Percentiles rank a stretch among this genome's conserved stretches.
Conservation (phyloP, 2,888 invertebrate genomes). For the Caenorhabditis sinica region DNA sequence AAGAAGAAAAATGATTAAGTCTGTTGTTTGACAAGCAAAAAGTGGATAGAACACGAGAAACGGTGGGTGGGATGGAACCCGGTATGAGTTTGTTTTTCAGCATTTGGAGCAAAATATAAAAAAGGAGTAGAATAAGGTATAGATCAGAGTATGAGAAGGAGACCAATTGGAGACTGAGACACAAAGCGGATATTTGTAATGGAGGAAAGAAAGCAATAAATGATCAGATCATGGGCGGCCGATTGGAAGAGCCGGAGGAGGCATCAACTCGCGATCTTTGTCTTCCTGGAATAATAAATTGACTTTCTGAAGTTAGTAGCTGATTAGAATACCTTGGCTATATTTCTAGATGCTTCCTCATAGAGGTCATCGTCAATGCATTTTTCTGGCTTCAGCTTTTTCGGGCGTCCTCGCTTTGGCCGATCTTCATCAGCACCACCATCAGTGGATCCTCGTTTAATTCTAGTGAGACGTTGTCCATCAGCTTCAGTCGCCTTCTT, state of each 20-base stretch:
- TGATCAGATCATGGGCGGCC: conserved; percentile 46
- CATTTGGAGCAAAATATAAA: conserved; percentile 1
- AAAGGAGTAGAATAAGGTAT: neutral
- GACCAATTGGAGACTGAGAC: conserved; percentile 23
- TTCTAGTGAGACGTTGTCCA: conserved; percentile 12
- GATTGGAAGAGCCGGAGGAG: conserved; percentile 76
- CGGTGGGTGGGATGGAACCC: conserved; percentile 1
- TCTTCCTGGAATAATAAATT: conserved; percentile 65
- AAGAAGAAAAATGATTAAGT: conserved; percentile 23
- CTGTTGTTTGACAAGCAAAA: conserved; percentile 21
- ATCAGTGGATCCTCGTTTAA: conserved; percentile 55
- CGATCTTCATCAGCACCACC: conserved; percentile 58
- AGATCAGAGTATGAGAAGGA: conserved; percentile 38
- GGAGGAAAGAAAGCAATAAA: neutral
- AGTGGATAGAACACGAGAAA: conserved; percentile 34
- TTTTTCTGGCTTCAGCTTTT: conserved; percentile 76
- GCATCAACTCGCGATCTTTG: conserved; percentile 77
- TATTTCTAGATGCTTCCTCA: conserved; percentile 65
- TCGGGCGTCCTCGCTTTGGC: conserved; percentile 74
- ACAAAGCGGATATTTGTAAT: conserved; percentile 18
- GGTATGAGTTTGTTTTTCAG: conserved; percentile 7
- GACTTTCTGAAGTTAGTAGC: neutral
- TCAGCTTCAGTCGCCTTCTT: conserved; percentile 21
- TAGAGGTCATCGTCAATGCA: conserved; percentile 73
- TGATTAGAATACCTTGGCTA: conserved; percentile 59